Percentiles rank a stretch among this genome's conserved stretches.
These are phyloP conservation scores for Melanostoma scalare DNA, from an alignment of 2,888 invertebrate genomes.

Conservation along the genomic window DNA sequence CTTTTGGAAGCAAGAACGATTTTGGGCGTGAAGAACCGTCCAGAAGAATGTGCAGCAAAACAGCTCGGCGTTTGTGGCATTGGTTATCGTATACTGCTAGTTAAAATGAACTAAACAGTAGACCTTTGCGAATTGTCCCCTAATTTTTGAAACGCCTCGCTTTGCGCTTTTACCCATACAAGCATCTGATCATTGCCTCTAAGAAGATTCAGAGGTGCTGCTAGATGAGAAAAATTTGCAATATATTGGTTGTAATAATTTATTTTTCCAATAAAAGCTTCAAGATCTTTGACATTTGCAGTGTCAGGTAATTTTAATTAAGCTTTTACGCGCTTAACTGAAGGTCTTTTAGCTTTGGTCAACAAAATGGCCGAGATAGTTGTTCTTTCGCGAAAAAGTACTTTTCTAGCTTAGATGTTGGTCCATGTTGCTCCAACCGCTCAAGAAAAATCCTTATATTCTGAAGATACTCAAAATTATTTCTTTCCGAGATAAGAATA, in stretches of 20 bases:
- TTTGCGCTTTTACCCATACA: too few species aligned
- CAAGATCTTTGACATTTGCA: slow-evolving; percentile 2
- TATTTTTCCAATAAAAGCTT: slow-evolving; percentile 76
- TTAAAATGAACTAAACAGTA: too few species aligned
- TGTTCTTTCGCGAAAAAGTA: slow-evolving; percentile 77
- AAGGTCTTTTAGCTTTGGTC: slow-evolving; percentile 57
- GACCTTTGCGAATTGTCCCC: too few species aligned
- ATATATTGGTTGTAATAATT: slow-evolving; percentile 75
- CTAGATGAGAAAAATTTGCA: slow-evolving; percentile 53
- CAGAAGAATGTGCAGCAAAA: too few species aligned
- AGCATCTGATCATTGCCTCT: too few species aligned
- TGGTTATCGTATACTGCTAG: too few species aligned
- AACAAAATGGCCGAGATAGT: slow-evolving; percentile 76
- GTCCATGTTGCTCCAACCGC: slow-evolving; percentile 66
- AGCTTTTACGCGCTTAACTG: slow-evolving; percentile 19
- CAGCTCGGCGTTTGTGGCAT: too few species aligned
- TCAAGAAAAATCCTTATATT: slow-evolving; percentile 72
- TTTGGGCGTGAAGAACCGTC: too few species aligned
- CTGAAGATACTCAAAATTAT: slow-evolving; percentile 71
- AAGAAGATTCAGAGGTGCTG: slow-evolving; percentile 73
- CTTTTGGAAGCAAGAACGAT: too few species aligned
- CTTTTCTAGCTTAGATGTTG: slow-evolving; percentile 75
- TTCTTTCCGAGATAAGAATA: slow-evolving; percentile 73
- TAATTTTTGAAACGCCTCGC: too few species aligned
- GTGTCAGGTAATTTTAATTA: neutral